Evolutionary conservation across 2,113 vertebrate genomes (phyloP).

Genomic region (Otus sunia): DNA sequence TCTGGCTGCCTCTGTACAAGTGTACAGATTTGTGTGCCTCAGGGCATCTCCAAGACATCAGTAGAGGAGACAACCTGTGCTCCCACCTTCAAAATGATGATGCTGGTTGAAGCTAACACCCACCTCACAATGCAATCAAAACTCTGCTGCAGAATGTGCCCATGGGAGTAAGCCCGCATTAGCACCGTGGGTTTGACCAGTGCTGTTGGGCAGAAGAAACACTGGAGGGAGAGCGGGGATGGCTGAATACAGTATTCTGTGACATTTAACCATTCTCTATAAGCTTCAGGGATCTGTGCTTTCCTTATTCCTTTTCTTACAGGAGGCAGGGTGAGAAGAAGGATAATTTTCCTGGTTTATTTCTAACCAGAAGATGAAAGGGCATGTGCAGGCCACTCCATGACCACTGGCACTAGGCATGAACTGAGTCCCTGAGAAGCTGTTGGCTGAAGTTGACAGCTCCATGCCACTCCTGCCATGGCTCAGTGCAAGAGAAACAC

Average conservation of each 20-base stretch:
- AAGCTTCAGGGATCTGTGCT: background rate
- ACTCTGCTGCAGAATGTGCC: background rate
- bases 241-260: background rate
- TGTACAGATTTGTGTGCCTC: background rate
- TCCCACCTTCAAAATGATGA: background rate
- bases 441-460: background rate
- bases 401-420: background rate
- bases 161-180: background rate
- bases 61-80: background rate
- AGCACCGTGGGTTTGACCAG: background rate
- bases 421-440: background rate
- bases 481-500: background rate
- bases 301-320: background rate
- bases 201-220: background rate
- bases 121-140: background rate
- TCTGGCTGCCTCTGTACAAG: background rate
- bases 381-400: accelerated
- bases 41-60: background rate
- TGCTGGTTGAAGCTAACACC: background rate
- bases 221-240: background rate
- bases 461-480: background rate
- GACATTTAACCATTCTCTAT: background rate
- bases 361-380: background rate
- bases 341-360: background rate
- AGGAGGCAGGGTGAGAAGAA: background rate